Percentiles rank a stretch among this genome's conserved stretches.
Conservation (phyloP, 2,113 vertebrate species). For the Clarias gariepinus region DNA sequence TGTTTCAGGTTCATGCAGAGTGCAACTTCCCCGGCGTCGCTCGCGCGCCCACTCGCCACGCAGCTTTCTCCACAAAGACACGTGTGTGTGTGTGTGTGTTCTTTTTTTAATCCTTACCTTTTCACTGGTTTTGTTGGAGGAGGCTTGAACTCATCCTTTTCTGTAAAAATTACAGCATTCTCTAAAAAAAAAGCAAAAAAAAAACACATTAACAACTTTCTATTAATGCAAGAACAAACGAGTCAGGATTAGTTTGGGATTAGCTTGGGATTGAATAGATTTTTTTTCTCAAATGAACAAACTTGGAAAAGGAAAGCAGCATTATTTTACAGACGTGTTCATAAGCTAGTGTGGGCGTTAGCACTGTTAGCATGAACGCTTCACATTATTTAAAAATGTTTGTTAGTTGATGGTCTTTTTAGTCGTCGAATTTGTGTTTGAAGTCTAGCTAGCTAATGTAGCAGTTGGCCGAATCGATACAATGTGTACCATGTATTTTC, state of each 20-base stretch:
- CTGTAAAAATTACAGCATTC: slow-evolving; percentile 89
- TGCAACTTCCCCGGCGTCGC: slow-evolving; percentile 2
- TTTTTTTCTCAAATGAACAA: too few species aligned
- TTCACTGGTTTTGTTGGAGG: slow-evolving; percentile 87
- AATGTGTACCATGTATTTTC: not conserved
- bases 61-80: not conserved
- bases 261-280: not conserved
- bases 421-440: not conserved
- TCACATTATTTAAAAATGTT: not conserved
- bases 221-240: not conserved
- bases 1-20: slow-evolving; percentile 41
- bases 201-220: not conserved
- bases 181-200: slow-evolving; percentile 71
- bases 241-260: not conserved
- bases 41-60: not conserved
- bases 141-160: slow-evolving; percentile 93
- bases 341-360: not conserved
- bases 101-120: slow-evolving; percentile 74
- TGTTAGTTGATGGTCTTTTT: not conserved
- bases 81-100: not conserved
- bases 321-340: not conserved
- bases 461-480: not conserved
- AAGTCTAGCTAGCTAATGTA: not conserved
- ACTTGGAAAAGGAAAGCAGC: too few species aligned
- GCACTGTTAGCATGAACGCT: not conserved